These are phyloP conservation scores for Potorous gilbertii DNA, from an alignment of 2,797 vertebrate genomes.

Conservation along the genomic window DNA sequence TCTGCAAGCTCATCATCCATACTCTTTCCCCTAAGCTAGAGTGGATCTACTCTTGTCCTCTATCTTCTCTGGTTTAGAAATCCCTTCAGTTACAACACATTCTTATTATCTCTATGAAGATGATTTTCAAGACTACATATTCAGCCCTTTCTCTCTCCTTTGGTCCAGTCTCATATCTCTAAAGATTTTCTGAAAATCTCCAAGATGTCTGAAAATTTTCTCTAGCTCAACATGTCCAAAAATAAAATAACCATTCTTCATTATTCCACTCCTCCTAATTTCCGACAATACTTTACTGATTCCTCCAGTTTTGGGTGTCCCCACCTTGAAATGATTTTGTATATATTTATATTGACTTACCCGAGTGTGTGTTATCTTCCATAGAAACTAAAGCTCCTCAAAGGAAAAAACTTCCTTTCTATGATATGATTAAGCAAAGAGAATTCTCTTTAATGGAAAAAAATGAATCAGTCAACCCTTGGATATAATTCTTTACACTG, in stretches of 20 bases:
- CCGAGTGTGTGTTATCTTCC: not conserved
- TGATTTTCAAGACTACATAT: not conserved
- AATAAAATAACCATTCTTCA: not conserved
- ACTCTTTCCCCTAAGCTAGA: not conserved
- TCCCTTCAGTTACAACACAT: not conserved
- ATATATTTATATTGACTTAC: not conserved
- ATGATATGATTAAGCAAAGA: not conserved
- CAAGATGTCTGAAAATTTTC: not conserved
- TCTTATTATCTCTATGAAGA: not conserved
- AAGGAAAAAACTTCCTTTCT: not conserved
- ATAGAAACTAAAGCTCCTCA: not conserved
- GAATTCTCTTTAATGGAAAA: not conserved
- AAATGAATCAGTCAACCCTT: not conserved
- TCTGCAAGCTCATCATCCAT: not conserved
- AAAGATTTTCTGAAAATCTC: not conserved
- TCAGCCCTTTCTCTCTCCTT: not conserved
- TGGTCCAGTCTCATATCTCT: not conserved
- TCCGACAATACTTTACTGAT: not conserved
- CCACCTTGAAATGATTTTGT: not conserved
- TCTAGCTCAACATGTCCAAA: not conserved
- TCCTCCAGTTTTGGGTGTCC: not conserved
- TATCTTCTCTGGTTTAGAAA: not conserved
- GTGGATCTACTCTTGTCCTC: not conserved
- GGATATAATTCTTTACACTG: not conserved
- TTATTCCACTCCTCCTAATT: not conserved